Base-by-base conservation (phyloP, 2,113 vertebrate species). In the Campylomormyrus numenius region DNA sequence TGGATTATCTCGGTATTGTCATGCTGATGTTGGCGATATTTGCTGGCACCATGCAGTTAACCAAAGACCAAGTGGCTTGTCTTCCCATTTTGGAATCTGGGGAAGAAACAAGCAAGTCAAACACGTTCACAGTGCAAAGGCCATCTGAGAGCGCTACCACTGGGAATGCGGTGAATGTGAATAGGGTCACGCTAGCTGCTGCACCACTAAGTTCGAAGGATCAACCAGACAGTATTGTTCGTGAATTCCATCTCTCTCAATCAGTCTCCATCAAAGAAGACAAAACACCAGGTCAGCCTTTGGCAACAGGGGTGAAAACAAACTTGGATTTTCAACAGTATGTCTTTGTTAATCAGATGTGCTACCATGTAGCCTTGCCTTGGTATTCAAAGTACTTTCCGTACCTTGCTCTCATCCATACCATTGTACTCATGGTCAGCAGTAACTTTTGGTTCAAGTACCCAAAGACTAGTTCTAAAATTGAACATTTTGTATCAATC, bases 361-460 rank as follows among this genome's bases (percentile, higher is more conserved):
- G 98, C 93, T 99, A 99, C 94, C 98, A 99, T 88, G 95, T 97
- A 95, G 97, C 97, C 94, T 97, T 99, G 93, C 98, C 98, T 2
- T 99, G 98, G 98, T 99, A 99, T 93, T 99, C 98, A 17, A 99
- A 99, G 94, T 99, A 99, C 94, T 99, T 99, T 91, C 98, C 98
- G 8, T 99, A 99, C 93, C 97, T 99, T 91, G 98, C 97, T 89
- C 97, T 99, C 77, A 99, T 99, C 90, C 97, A 99, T 92, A 99
- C 98, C 84, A 94, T 99, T 46, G 96, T 99, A 94, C 96, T 99
- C 88, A 99, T 99, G 97, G 98, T 99, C 92, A 99, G 98, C 93
- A 99, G 98, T 94, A 99, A 99, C 91, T 99, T 99, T 93, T 99
- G 98, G 98, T 99, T 99, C 94, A 99, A 99, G 90, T 99, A 99